Evolutionary conservation across 2,797 vertebrate species (phyloP).

Genomic region (Macropodus opercularis): DNA sequence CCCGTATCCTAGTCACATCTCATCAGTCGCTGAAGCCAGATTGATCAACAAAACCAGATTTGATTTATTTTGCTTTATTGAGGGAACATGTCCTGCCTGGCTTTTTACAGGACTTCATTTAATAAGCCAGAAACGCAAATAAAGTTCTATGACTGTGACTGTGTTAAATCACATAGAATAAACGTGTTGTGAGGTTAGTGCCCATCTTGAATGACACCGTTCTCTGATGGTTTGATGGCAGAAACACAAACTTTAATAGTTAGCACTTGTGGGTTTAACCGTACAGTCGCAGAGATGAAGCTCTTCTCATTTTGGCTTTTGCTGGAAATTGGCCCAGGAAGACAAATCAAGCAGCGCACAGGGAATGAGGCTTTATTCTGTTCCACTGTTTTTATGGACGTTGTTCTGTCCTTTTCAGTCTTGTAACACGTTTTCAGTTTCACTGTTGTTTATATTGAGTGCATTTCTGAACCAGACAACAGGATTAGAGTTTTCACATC

Average conservation of each 20-base stretch:
- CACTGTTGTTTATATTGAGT: constrained; percentile 15
- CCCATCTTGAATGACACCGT: no score
- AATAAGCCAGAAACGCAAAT: no score
- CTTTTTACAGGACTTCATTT: not conserved
- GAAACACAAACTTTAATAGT: not conserved
- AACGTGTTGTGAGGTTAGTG: no score
- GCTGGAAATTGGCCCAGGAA: constrained; percentile 17
- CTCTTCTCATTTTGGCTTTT: constrained; percentile 5
- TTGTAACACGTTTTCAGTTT: constrained; percentile 33
- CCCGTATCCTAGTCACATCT: constrained; percentile 16
- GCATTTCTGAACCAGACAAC: constrained; percentile 42
- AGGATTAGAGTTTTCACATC: constrained; percentile 34
- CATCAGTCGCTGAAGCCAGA: constrained; percentile 16
- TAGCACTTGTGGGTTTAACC: not conserved
- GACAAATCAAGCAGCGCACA: constrained; percentile 21
- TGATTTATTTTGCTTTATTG: not conserved
- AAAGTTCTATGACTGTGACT: no score
- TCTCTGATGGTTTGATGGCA: no score
- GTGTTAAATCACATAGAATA: no score
- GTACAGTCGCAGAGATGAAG: not conserved
- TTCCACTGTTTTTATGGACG: constrained; percentile 2
- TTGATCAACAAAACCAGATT: no score
- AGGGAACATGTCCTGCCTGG: not conserved
- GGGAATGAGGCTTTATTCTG: constrained; percentile 15
- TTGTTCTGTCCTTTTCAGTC: constrained; percentile 20